Evolutionary conservation across 2,888 invertebrate species (phyloP), one percentile per base, ranked within the genome.

Genomic region (Pollenia griseotomentosa): DNA sequence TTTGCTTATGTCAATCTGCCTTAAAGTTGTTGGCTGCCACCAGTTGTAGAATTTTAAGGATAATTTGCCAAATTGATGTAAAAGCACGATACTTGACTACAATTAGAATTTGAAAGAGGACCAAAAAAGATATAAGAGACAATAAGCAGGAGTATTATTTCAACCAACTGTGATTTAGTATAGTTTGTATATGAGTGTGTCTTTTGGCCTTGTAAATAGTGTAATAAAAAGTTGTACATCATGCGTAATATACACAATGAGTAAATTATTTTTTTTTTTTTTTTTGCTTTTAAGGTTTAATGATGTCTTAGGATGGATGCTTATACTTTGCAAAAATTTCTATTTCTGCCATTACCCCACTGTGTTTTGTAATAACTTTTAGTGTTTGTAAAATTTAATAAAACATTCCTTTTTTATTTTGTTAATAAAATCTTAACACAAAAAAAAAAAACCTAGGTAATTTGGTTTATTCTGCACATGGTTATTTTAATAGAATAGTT

Each of bases 1-100:
- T 80, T 71, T 61, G 11, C 57, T 46, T 46, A 14, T 73, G 23
- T 19, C 19, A 73, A 12, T 42, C 9, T 12, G 57, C 44, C 14
- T 57, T 65, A 65, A 57, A 57, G 16, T 33, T 16, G 12, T 46
- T 73, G 23, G 23, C 46, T 73, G 57, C 53, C 42, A 70, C 4
- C 42, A 79, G 51, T 12, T 33, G 33, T 33, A 33, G 33, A 33
- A 19, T 51, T 70, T 81, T 55, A 2, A 83, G 16, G 19, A 88
- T 86, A 88, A 88, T 88, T 88, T 87, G 88, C 87, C 83, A 85
- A 88, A 88, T 87, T 88, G 83, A 81, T 74, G 87, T 73, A 86
- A 84, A 85, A 88, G 85, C 88, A 88, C 88, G 88, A 75, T 44
- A 59, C 82, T 68, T 82, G 51, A 42, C 48, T 59, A 68, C 59